These are phyloP conservation scores for Ectemnius cavifrons DNA, from an alignment of 2,888 invertebrate genomes.

Conservation along the genomic window DNA sequence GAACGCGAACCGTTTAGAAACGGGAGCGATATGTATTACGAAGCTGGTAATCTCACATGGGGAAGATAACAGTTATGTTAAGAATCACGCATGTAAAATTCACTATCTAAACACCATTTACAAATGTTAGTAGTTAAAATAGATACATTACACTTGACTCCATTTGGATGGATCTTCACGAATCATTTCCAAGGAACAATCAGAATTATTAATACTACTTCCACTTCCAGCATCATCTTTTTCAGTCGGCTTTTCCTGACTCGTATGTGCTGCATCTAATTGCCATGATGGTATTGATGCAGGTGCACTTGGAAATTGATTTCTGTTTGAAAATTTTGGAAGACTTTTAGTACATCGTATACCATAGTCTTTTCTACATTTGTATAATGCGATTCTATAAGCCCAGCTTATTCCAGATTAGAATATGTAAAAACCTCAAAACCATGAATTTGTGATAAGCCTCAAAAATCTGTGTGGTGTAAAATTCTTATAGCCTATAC, in stretches of 20 bases:
- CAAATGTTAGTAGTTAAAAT: conserved; percentile 34
- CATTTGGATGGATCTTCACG: conserved; percentile 75
- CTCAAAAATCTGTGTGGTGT: neutral
- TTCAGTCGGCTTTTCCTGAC: conserved; percentile 71
- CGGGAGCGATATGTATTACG: conserved; percentile 15
- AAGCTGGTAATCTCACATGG: conserved; percentile 17
- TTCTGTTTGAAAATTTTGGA: conserved; percentile 78
- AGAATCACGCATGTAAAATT: conserved; percentile 25
- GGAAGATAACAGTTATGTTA: conserved; percentile 19
- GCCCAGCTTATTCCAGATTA: too few relatives aligned
- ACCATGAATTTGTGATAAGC: too few relatives aligned
- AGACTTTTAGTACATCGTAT: conserved; percentile 22
- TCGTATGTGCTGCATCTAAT: conserved; percentile 79
- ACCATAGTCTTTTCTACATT: neutral
- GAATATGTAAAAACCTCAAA: too few relatives aligned
- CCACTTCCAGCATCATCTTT: conserved; percentile 77
- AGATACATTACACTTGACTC: conserved; percentile 37
- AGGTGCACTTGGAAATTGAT: conserved; percentile 87
- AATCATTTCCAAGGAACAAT: conserved; percentile 78
- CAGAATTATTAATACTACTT: conserved; percentile 77
- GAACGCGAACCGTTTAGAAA: conserved; percentile 24
- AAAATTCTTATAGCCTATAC: conserved; percentile 21
- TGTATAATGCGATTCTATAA: neutral
- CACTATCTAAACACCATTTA: conserved; percentile 33
- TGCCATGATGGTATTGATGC: conserved; percentile 90